Base-by-base conservation (phyloP, 2,113 vertebrate species). In the Ophiodon elongatus region DNA sequence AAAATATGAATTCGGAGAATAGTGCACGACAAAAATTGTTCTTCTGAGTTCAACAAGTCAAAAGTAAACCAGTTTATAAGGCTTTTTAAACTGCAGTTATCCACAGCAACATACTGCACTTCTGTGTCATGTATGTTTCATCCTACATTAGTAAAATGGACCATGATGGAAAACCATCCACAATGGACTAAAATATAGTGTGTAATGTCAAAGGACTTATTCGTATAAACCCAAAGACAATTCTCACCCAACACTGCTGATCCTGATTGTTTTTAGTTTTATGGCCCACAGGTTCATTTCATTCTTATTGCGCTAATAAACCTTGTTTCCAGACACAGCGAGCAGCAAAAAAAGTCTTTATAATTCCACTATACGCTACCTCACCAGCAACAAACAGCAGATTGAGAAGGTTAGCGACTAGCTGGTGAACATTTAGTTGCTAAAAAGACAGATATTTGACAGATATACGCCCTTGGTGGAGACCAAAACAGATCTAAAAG, bases 81-180 rank as follows among this genome's bases (percentile, higher is more conserved):
- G 29, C 17, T 62, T 45, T 54, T 62, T 73, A 21, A 73, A 73
- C 62, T 52, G 25, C 21, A 25, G 62, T 68, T 52, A 50, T 73
- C 82, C 67, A 78, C 50, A 47, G 81, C 52, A 83, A 73, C 39
- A 1, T 2, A 35, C 17, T 17, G 1, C 3, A 27, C 33, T 10
- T 47, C 23, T 23, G 15, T 21, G 41, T 39, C 21, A 10, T 11
- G 4, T 7, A 8, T 2, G 3, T 41, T 60, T 62, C 43, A 29
- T 59, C 17, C 6, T 9, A 57, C 57, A 29, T n/a, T 15, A 39
- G n/a, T 27, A 41, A 85, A 70, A 43, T 2, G 5, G 56, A 45
- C 13, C 56, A 13, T 4, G 15, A 27, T 29, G 25, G 13, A 59
- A 57, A 57, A 57, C 25, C 54, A 57, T 27, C 10, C 25, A 62